These are phyloP conservation scores for Anolis carolinensis DNA, from an alignment of 2,113 vertebrate genomes.

Conservation along the genomic window DNA sequence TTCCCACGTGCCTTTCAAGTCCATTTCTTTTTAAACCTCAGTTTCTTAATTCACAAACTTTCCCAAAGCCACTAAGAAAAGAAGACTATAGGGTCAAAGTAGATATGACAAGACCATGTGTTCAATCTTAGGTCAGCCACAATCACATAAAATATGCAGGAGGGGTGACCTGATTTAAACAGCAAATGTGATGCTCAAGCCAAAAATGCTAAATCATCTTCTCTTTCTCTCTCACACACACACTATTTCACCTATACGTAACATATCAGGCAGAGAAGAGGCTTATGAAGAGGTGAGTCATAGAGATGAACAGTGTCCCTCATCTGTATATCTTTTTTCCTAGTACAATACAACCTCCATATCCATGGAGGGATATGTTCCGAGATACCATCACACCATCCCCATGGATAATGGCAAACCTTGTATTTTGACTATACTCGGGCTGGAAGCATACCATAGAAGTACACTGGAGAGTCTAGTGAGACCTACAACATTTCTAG, in stretches of 20 bases:
- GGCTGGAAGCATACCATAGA: too few species aligned
- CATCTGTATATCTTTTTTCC: not conserved
- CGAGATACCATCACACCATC: too few species aligned
- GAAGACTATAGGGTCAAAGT: too few species aligned
- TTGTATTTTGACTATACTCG: too few species aligned
- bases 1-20: accelerated
- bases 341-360: not conserved
- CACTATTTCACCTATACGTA: too few species aligned
- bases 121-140: not conserved
- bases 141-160: not conserved
- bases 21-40: not conserved
- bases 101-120: not conserved
- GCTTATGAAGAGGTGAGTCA: too few species aligned
- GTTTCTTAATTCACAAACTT: not conserved
- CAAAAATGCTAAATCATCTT: not conserved
- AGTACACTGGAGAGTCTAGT: too few species aligned
- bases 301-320: not conserved
- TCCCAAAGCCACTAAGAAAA: accelerated
- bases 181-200: not conserved
- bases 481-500: too few species aligned
- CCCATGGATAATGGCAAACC: too few species aligned
- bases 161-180: too few species aligned
- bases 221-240: not conserved
- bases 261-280: too few species aligned
- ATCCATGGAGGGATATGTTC: too few species aligned